These are phyloP conservation scores for Atrina japonica DNA, from an alignment of 2,888 invertebrate species.

Conservation along the genomic window DNA sequence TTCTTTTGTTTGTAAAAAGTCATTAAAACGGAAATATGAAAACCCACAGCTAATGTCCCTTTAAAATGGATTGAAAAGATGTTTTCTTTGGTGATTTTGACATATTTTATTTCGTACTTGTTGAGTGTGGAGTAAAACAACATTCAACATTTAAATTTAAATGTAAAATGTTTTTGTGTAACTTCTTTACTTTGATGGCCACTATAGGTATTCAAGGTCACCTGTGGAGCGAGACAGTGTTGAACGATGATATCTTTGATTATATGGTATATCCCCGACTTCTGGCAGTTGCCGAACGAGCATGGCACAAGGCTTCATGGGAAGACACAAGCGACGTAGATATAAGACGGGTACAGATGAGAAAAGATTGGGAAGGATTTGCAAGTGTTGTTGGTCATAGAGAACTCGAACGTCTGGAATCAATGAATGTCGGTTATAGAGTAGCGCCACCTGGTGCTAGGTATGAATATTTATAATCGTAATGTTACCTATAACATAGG, in stretches of 20 bases:
- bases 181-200: no score
- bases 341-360: slow-evolving; percentile 22
- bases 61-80: no score
- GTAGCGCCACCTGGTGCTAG: slow-evolving; percentile 72
- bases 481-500: not conserved
- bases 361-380: slow-evolving; percentile 65
- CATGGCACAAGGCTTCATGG: slow-evolving; percentile 75
- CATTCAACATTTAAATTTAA: no score
- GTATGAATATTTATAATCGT: slow-evolving; percentile 43
- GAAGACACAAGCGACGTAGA: slow-evolving; percentile 46
- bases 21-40: no score
- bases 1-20: no score
- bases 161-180: no score
- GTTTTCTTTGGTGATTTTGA: no score
- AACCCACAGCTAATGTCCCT: no score
- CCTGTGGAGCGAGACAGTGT: slow-evolving; percentile 73
- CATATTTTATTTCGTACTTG: no score
- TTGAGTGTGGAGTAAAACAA: no score
- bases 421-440: slow-evolving; percentile 59
- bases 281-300: slow-evolving; percentile 73
- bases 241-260: slow-evolving; percentile 60
- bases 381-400: slow-evolving; percentile 66
- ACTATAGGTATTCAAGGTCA: slow-evolving; percentile 74
- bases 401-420: slow-evolving; percentile 66
- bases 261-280: slow-evolving; percentile 71